A percentile compares a stretch with the other conserved stretches of the same genome.
phyloP scores from a whole-genome alignment of 2,888 invertebrate genomes.

The Periphyllus acericola region DNA sequence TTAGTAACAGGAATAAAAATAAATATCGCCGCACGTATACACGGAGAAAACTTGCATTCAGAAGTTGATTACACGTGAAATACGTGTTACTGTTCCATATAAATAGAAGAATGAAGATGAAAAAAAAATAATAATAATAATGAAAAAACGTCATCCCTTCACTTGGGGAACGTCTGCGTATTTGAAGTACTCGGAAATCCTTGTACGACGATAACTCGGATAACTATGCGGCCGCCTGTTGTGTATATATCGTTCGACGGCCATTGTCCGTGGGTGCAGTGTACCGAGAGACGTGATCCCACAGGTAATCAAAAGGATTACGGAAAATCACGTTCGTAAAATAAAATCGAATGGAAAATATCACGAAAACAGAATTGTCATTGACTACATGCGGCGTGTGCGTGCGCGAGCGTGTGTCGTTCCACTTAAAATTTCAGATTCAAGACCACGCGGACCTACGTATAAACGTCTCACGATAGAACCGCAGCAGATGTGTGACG shows the following conservation, averaged over 20 bases:
- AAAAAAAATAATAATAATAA: not conserved
- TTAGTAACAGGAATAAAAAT: not conserved
- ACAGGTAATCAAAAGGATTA: not conserved
- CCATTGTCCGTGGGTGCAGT: not conserved
- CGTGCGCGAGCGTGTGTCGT: not conserved
- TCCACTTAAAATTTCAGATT: not conserved
- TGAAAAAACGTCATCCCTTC: no score
- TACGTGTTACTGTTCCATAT: not conserved
- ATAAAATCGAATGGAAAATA: not conserved
- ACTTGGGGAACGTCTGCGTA: not conserved
- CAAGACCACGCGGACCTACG: not conserved
- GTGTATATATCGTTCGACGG: not conserved
- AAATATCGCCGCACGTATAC: not conserved
- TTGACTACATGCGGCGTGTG: not conserved
- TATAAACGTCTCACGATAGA: not conserved
- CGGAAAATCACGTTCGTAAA: conserved; percentile 12
- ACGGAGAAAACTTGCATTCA: not conserved
- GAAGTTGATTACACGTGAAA: conserved; percentile 8
- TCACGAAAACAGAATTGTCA: not conserved
- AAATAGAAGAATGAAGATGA: not conserved
- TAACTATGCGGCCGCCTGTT: not conserved
- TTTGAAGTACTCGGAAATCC: not conserved
- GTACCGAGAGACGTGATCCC: not conserved
- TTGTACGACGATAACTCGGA: not conserved
- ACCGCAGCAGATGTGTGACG: not conserved